Evolutionary conservation across 2,113 vertebrate species (phyloP).

Genomic region (Heptranchias perlo): DNA sequence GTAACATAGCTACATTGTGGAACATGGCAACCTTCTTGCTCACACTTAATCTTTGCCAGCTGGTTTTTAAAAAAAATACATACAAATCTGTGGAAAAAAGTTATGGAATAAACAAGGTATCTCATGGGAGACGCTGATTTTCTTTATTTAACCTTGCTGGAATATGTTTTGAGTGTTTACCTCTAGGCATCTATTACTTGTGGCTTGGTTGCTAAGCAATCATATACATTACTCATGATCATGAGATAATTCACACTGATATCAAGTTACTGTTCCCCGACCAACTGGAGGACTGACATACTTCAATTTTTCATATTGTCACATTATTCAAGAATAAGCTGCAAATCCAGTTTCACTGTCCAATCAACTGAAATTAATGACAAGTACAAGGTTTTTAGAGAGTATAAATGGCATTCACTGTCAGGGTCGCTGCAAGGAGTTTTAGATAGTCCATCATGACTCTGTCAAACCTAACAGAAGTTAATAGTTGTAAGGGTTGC

Average conservation of each 20-base stretch:
- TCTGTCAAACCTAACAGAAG: neutral
- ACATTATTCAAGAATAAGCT: neutral
- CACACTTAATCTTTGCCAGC: neutral
- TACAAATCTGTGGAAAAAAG: constrained; percentile 27
- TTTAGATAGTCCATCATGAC: neutral
- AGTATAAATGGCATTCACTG: neutral
- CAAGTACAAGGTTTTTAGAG: neutral
- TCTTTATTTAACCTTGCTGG: constrained; percentile 1
- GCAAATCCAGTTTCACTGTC: neutral
- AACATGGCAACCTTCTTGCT: neutral
- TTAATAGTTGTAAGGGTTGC: neutral
- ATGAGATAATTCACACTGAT: constrained; percentile 34
- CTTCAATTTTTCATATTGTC: constrained; percentile 16
- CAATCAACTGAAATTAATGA: neutral
- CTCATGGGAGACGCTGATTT: neutral
- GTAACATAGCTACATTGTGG: neutral
- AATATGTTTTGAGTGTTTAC: constrained; percentile 29
- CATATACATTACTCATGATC: constrained; percentile 31
- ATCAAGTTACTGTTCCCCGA: constrained; percentile 17
- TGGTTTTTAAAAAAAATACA: neutral
- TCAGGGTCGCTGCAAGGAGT: neutral
- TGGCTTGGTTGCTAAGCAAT: constrained; percentile 28
- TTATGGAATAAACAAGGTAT: constrained; percentile 29
- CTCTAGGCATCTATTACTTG: constrained; percentile 27
- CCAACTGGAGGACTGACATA: neutral